These are phyloP conservation scores for Empis stercorea DNA, from an alignment of 2,888 invertebrate species.

Conservation along the genomic window DNA sequence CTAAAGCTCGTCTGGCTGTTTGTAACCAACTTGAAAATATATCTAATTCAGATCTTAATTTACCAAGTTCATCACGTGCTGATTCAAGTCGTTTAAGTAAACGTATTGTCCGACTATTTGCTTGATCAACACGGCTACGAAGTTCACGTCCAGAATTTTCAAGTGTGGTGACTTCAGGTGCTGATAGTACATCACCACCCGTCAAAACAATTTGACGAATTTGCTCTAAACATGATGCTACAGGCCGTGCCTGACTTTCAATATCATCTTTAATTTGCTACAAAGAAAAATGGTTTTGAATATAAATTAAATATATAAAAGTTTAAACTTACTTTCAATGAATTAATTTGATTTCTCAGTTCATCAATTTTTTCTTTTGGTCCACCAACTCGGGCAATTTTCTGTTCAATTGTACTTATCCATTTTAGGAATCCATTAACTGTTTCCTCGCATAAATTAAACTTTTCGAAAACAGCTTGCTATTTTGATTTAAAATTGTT, in stretches of 20 bases:
- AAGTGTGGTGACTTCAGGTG: slow-evolving; percentile 76
- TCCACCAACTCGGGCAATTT: slow-evolving; percentile 72
- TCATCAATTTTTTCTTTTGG: slow-evolving; percentile 79
- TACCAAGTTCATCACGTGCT: slow-evolving; percentile 77
- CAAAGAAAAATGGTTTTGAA: slow-evolving; percentile 9
- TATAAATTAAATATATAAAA: not conserved
- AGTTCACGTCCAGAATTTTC: slow-evolving; percentile 78
- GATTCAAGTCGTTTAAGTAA: slow-evolving; percentile 61
- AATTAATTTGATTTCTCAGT: slow-evolving; percentile 77
- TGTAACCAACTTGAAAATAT: slow-evolving; percentile 78
- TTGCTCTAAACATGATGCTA: slow-evolving; percentile 77
- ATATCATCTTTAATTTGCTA: slow-evolving; percentile 83
- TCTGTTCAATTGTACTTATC: slow-evolving; percentile 73
- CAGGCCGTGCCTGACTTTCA: slow-evolving; percentile 71
- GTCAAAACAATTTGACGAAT: slow-evolving; percentile 80
- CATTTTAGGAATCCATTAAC: slow-evolving; percentile 73
- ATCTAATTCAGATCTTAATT: slow-evolving; percentile 68
- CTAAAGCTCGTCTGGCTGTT: slow-evolving; percentile 61
- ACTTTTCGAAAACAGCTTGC: slow-evolving; percentile 94
- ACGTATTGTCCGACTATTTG: slow-evolving; percentile 66
- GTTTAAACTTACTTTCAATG: slow-evolving; percentile 56
- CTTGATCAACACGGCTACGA: slow-evolving; percentile 69
- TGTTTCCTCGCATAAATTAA: slow-evolving; percentile 79
- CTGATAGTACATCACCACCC: slow-evolving; percentile 81
- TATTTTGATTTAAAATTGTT: slow-evolving; percentile 32